Evolutionary conservation across 2,888 invertebrate species (phyloP), one percentile per base, ranked within the genome.

Genomic region (Drosophila kanekoi): DNA sequence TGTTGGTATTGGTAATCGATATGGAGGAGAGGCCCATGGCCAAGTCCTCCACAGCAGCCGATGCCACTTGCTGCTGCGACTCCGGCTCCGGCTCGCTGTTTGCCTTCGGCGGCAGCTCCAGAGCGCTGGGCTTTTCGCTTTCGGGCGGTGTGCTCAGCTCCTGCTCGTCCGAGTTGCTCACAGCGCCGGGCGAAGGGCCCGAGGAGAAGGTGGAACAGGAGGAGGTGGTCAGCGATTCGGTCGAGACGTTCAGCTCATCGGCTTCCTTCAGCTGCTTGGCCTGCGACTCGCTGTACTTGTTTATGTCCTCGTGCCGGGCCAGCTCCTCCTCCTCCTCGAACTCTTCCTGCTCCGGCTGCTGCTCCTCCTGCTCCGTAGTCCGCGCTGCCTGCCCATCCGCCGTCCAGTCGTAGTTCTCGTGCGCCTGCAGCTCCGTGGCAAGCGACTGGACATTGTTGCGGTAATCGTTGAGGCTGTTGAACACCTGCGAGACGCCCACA

Each of bases 381-480:
- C 33, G 35, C 14, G 11, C 56, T 49, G 35, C 35, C 11, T 11
- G 35, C 13, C 35, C 43, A 28, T 54, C 38, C 14, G 64, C 38
- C 33, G 77, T 57, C 89, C 89, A 89, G 13, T 86, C 70, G 32
- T 89, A 85, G 54, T 49, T 68, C 16, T 75, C 74, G 14, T 76
- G 59, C 1, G 78, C 62, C 48, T 76, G 78, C 1, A 76, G 40
- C 13, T 83, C 75, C 1, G 72, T 53, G 35, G 88, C 87, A 45
- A 92, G 69, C 1, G 88, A 87, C 63, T 91, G 89, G 4, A 92
- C 89, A 86, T 91, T 90, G 58, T 90, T 90, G 28, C 91, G 83
- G 60, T 95, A 95, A 59, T 95, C 95, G 68, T 94, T 94, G 53
- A 95, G 91, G 86, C 94, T 95, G 80, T 93, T 94, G 75, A 95